Evolutionary conservation across 2,797 vertebrate species (phyloP).

Genomic region (Natrix natrix): DNA sequence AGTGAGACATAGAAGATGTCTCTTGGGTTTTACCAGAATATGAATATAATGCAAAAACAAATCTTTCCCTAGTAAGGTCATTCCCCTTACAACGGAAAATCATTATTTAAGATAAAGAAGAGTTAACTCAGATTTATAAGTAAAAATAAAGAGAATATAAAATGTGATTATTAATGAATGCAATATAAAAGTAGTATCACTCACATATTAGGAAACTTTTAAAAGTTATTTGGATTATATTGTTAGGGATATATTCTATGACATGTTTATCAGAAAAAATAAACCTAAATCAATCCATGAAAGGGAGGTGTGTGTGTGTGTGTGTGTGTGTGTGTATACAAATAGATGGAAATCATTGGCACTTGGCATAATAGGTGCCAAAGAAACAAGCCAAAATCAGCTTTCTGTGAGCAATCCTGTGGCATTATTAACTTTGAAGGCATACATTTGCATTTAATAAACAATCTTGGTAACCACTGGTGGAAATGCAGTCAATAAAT

Average conservation of each 20-base stretch:
- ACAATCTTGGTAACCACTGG: background rate
- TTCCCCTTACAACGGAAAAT: background rate
- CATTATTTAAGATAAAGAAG: background rate
- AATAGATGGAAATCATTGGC: background rate
- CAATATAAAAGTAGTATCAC: background rate
- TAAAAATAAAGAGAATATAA: background rate
- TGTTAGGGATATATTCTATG: background rate
- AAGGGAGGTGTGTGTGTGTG: no score
- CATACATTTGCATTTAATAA: background rate
- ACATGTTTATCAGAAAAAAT: background rate
- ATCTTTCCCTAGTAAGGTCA: background rate
- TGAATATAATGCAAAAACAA: slow-evolving; percentile 44
- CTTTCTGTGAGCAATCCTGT: background rate
- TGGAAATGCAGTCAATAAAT: background rate
- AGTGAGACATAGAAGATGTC: background rate
- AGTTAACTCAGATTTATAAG: background rate
- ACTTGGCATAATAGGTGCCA: background rate
- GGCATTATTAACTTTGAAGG: background rate
- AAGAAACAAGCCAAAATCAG: background rate
- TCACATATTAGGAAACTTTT: background rate
- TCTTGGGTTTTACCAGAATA: background rate
- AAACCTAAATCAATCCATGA: background rate
- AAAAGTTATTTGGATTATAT: background rate
- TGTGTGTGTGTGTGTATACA: no score
- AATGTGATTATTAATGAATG: background rate